Evolutionary conservation across 2,113 vertebrate species (phyloP).

Genomic region (Nyctereutes procyonoides): DNA sequence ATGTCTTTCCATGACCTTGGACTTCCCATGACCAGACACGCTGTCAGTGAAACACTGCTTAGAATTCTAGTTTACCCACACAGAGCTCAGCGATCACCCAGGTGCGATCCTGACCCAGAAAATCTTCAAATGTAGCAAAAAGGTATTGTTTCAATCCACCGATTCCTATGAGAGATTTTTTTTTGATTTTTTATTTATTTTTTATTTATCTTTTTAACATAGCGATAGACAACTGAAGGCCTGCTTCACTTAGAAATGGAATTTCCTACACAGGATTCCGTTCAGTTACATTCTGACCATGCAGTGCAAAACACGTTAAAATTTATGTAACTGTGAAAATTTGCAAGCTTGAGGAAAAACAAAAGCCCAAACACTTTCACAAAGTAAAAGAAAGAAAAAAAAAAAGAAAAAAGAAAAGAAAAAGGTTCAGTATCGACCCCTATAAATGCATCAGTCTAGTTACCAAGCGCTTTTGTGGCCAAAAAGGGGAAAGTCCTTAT

Average conservation of each 20-base stretch:
- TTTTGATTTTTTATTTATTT: neutral
- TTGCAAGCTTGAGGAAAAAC: neutral
- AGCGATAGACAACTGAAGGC: neutral
- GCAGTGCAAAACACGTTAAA: neutral
- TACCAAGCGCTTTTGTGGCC: neutral
- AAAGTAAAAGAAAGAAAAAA: neutral
- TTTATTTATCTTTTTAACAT: neutral
- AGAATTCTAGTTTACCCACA: fast-evolving
- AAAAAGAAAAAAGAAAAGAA: neutral
- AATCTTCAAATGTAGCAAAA: neutral
- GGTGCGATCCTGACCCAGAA: neutral
- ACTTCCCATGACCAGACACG: neutral
- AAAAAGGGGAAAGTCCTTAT: neutral
- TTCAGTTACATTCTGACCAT: neutral
- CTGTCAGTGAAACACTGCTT: fast-evolving
- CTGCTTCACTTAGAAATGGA: neutral
- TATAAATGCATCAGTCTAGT: neutral
- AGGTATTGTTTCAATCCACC: neutral
- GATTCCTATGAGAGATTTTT: neutral
- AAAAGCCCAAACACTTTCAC: neutral
- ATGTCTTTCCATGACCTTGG: neutral
- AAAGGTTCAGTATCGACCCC: neutral
- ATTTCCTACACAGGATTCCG: neutral
- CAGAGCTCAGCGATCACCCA: neutral
- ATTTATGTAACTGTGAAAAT: neutral